A percentile compares a stretch with the other conserved stretches of the same genome.
These are phyloP conservation scores for Percopsis transmontana DNA, from an alignment of 2,113 vertebrate genomes.

Conservation along the genomic window DNA sequence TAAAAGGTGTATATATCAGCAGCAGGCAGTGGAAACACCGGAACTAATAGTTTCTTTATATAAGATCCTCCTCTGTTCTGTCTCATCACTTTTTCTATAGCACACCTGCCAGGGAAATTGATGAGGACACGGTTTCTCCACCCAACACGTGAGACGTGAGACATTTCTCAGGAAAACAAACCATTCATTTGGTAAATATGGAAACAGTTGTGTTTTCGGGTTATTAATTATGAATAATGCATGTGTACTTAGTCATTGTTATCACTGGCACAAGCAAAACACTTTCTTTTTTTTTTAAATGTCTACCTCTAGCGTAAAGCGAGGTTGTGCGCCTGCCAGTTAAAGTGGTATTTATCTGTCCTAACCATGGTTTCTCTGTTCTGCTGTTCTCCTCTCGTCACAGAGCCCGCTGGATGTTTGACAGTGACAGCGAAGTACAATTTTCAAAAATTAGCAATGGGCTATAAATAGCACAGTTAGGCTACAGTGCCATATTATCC, in stretches of 20 bases:
- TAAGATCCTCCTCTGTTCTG: slow-evolving; percentile 56
- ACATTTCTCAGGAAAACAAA: slow-evolving; percentile 64
- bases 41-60: slow-evolving; percentile 56
- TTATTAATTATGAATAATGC: slow-evolving; percentile 71
- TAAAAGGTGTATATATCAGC: slow-evolving; percentile 31
- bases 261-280: slow-evolving; percentile 41
- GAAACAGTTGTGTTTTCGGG: slow-evolving; percentile 47
- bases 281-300: slow-evolving; percentile 31
- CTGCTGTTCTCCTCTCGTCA: slow-evolving; percentile 35
- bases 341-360: slow-evolving; percentile 29
- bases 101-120: slow-evolving; percentile 65
- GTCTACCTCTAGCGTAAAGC: slow-evolving; percentile 32
- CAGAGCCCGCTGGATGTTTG: slow-evolving; percentile 24
- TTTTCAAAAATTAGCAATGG: slow-evolving; percentile 50
- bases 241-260: slow-evolving; percentile 43
- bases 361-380: slow-evolving; percentile 27
- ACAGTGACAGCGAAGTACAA: slow-evolving; percentile 52
- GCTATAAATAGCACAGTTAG: slow-evolving; percentile 54
- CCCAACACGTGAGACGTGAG: slow-evolving; percentile 38
- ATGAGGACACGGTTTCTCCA: slow-evolving; percentile 53
- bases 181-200: slow-evolving; percentile 66
- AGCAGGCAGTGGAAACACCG: slow-evolving; percentile 20
- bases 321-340: slow-evolving; percentile 27
- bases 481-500: slow-evolving; percentile 12
- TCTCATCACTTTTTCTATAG: slow-evolving; percentile 59